Conservation (phyloP, 1,140 invertebrate genomes). For the Rhynchophorus ferrugineus region DNA sequence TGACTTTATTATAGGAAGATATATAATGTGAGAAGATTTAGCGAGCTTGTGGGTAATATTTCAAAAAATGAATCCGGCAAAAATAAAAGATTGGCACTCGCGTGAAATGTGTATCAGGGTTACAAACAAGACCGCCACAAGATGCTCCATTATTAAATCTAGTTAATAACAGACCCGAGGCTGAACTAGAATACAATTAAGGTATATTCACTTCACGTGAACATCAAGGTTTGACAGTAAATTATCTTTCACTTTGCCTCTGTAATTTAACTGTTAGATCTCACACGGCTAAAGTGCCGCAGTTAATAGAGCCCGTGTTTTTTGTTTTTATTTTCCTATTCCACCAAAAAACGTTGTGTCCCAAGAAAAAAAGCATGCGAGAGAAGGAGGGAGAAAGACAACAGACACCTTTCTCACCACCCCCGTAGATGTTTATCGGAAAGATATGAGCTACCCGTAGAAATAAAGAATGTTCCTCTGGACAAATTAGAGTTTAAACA, state of each 20-base stretch:
- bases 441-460: conserved; percentile 2
- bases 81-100: background rate
- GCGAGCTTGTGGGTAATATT: no score
- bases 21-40: no score
- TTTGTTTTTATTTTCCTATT: no score
- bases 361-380: no score
- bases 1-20: no score
- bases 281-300: conserved; percentile 8
- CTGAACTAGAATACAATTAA: conserved; percentile 10
- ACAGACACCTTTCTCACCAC: conserved; percentile 1
- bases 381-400: no score
- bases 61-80: no score
- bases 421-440: conserved; percentile 8
- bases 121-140: background rate
- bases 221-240: conserved; percentile 16
- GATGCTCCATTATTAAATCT: conserved; percentile 1
- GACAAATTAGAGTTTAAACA: conserved; percentile 9
- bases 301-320: no score
- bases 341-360: no score
- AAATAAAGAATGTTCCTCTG: conserved; percentile 11
- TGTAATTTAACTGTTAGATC: conserved; percentile 18
- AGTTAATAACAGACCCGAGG: conserved; percentile 5
- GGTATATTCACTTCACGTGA: conserved; percentile 2
- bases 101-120: background rate
- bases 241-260: conserved; percentile 18